phyloP scores from a whole-genome alignment of 2,113 vertebrate species.

The Notechis scutatus region DNA sequence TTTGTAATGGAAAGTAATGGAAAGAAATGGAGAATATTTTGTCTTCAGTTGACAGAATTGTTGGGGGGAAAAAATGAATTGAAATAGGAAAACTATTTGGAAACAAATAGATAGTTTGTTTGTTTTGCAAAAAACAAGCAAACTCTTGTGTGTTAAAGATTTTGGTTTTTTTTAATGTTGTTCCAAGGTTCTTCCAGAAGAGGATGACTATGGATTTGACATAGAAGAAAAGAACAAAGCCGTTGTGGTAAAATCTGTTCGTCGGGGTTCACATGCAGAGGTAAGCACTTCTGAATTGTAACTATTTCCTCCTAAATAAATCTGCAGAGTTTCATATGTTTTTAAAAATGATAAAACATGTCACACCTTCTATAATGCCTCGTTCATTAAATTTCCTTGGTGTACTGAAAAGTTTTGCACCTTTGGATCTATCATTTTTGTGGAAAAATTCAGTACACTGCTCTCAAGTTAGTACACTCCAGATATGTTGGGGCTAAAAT shows the following conservation, averaged over 20 bases:
- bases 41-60: not conserved
- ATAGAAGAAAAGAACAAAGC: conserved; percentile 96
- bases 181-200: conserved; percentile 88
- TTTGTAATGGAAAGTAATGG: not conserved
- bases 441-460: not conserved
- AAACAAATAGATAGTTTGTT: not conserved
- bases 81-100: not conserved
- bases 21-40: not conserved
- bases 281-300: conserved; percentile 61
- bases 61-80: not conserved
- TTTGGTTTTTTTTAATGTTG: not conserved
- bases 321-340: not conserved
- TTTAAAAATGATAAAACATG: conserved; percentile 19
- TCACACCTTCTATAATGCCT: not conserved
- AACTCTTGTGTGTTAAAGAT: rapidly evolving
- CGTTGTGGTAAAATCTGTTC: conserved; percentile 89
- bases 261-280: conserved; percentile 90
- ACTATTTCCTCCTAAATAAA: not conserved
- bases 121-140: conserved; percentile 5
- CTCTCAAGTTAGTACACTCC: not conserved
- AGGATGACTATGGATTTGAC: conserved; percentile 95
- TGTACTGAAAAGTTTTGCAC: not conserved
- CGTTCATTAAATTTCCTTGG: conserved; percentile 14
- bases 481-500: not conserved
- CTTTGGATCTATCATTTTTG: not conserved